These are phyloP conservation scores for Petromus typicus DNA, from an alignment of 2,113 vertebrate species.

Conservation along the genomic window DNA sequence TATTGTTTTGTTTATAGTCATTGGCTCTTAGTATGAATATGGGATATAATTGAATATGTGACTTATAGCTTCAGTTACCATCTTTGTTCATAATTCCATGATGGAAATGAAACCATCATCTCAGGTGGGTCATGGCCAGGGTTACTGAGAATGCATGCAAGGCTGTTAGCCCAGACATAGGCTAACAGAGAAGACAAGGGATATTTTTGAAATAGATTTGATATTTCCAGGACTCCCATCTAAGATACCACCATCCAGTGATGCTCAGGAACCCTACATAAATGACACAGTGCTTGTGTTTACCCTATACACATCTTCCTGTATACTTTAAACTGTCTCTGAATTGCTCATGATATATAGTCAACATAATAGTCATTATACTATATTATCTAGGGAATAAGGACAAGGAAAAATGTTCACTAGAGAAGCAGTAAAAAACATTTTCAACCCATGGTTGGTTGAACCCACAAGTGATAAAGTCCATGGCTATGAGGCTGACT, in stretches of 20 bases:
- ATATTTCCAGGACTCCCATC: not conserved
- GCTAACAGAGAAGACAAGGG: not conserved
- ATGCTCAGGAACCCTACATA: not conserved
- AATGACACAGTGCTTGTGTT: not conserved
- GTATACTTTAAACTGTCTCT: not conserved
- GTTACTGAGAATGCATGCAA: not conserved
- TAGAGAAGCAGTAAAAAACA: not conserved
- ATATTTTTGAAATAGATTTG: not conserved
- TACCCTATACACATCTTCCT: not conserved
- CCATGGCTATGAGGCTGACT: not conserved
- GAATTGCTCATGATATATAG: not conserved
- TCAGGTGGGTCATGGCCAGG: not conserved
- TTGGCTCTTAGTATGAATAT: not conserved
- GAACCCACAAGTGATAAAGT: too few relatives aligned
- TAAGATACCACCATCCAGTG: not conserved
- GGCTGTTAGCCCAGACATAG: not conserved
- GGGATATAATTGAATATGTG: not conserved
- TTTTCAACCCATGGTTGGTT: not conserved
- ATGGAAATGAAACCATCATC: not conserved
- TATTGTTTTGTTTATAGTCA: not conserved
- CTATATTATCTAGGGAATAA: not conserved
- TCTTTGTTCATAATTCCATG: not conserved
- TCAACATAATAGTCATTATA: not conserved
- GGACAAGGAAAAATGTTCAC: not conserved
- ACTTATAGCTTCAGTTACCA: not conserved